Conservation (phyloP, 2,888 invertebrate species). For the Cephus spinipes region DNA sequence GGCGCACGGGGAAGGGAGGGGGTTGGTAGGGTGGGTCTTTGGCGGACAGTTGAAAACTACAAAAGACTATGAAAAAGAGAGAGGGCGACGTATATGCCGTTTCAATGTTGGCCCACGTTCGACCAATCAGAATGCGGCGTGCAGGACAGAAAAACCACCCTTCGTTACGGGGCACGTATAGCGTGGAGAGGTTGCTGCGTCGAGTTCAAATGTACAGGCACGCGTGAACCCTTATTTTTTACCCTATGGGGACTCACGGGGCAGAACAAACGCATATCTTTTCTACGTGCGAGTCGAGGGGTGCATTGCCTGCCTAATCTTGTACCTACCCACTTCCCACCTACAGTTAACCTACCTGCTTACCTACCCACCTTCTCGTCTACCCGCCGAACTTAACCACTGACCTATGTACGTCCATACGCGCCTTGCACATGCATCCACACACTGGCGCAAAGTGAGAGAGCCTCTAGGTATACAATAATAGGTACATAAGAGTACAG, state of each 20-base stretch:
- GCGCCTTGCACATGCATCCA: not conserved
- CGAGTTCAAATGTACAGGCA: not conserved
- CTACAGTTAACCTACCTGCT: too few species aligned
- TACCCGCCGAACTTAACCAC: not conserved
- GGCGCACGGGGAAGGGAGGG: slow-evolving; percentile 16
- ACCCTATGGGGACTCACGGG: not conserved
- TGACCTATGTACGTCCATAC: not conserved
- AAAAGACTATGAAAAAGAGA: not conserved
- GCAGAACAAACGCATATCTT: not conserved
- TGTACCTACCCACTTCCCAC: not conserved
- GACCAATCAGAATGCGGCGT: not conserved
- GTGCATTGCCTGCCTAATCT: not conserved
- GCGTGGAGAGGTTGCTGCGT: not conserved
- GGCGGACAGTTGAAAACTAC: not conserved
- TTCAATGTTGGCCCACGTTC: not conserved
- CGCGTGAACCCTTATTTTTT: not conserved
- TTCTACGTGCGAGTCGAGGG: not conserved
- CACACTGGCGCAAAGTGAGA: not conserved
- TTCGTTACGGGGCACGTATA: not conserved
- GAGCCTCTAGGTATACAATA: not conserved
- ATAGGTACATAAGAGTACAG: not conserved
- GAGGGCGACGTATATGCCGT: not conserved
- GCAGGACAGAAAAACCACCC: not conserved
- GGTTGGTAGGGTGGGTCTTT: slow-evolving; percentile 31
- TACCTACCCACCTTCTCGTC: not conserved